Evolutionary conservation across 2,113 vertebrate species (phyloP).

Genomic region (Xyrauchen texanus): DNA sequence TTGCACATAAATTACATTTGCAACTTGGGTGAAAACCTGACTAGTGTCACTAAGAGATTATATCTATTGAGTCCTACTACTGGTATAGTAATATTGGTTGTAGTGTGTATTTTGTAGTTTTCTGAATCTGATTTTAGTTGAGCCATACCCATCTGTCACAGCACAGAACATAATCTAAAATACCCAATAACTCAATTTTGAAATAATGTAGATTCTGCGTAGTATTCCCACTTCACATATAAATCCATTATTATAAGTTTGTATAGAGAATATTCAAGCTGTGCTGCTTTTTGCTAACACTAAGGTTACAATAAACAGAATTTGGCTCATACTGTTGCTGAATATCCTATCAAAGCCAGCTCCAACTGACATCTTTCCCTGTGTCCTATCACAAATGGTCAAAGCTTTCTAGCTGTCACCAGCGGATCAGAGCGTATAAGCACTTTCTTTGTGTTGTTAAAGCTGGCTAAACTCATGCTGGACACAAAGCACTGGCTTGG

Average conservation of each 20-base stretch:
- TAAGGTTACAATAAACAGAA: not conserved
- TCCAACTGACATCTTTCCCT: conserved; percentile 17
- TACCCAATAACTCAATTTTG: too few species aligned
- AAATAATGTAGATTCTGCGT: too few species aligned
- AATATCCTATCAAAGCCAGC: conserved; percentile 14
- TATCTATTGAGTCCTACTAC: not conserved
- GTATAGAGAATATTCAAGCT: not conserved
- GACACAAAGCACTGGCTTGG: conserved; percentile 55
- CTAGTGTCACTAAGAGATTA: too few species aligned
- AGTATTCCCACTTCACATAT: not conserved
- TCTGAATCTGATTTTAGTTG: too few species aligned
- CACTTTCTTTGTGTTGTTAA: conserved; percentile 71
- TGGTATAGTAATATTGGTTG: not conserved
- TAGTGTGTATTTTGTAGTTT: too few species aligned
- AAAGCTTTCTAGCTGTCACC: conserved; percentile 59
- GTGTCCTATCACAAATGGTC: conserved; percentile 60
- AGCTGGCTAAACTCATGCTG: conserved; percentile 65
- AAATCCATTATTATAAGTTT: not conserved
- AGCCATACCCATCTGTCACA: too few species aligned
- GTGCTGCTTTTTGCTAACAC: not conserved
- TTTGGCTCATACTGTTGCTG: too few species aligned
- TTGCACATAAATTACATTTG: too few species aligned
- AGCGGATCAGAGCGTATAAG: conserved; percentile 59
- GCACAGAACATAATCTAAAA: too few species aligned
- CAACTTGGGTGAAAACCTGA: too few species aligned